Conservation (phyloP, 2,888 invertebrate genomes). For the Gisinianus flammeolus region DNA sequence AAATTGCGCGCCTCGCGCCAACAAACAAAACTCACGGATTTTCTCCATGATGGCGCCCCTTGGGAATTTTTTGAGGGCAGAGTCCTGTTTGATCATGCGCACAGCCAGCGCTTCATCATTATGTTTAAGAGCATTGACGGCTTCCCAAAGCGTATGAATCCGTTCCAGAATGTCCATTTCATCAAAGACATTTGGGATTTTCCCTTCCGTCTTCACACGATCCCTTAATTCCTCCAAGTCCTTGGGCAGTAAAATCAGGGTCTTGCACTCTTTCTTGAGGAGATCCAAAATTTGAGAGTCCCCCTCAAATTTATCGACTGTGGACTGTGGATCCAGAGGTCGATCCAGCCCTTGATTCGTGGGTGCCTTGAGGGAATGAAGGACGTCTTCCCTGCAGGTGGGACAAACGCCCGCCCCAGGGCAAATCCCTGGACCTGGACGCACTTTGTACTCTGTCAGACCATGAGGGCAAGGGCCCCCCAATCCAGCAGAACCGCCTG, state of each 20-base stretch:
- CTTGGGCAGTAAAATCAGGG: constrained; percentile 46
- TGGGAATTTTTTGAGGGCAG: constrained; percentile 48
- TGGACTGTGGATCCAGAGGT: neutral
- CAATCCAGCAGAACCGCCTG: neutral
- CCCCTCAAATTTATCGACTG: constrained; percentile 4
- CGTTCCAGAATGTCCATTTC: constrained; percentile 53
- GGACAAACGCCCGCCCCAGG: constrained; percentile 49
- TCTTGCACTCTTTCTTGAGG: constrained; percentile 41
- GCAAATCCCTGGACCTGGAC: constrained; percentile 49
- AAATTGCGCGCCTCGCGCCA: no score
- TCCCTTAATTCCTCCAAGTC: constrained; percentile 51
- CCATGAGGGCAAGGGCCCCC: constrained; percentile 31
- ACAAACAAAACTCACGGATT: constrained; percentile 53
- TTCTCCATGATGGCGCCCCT: constrained; percentile 45
- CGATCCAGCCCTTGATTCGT: neutral
- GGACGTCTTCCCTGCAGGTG: constrained; percentile 40
- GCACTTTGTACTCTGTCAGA: constrained; percentile 34
- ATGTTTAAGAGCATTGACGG: constrained; percentile 51
- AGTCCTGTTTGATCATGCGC: constrained; percentile 52
- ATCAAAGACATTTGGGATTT: constrained; percentile 48
- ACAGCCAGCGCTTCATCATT: constrained; percentile 55
- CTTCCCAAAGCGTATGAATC: constrained; percentile 55
- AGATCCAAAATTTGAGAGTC: constrained; percentile 21
- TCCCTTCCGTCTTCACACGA: constrained; percentile 43
- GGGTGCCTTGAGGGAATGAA: constrained; percentile 36